These are phyloP conservation scores for Eueremaeus valkanovi DNA, from an alignment of 2,888 invertebrate genomes.

Conservation along the genomic window DNA sequence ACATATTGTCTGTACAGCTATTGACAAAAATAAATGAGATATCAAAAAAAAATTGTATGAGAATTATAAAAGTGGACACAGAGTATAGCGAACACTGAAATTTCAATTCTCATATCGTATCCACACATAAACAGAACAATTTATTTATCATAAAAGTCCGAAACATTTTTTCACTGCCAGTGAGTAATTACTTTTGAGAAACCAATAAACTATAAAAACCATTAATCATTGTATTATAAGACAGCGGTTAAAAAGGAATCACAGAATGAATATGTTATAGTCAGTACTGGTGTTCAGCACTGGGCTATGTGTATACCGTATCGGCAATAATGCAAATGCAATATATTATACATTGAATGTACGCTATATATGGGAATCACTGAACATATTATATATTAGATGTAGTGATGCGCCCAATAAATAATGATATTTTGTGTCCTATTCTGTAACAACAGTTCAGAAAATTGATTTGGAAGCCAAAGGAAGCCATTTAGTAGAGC, in stretches of 20 bases:
- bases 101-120: no score
- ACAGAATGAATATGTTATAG: conserved; percentile 33
- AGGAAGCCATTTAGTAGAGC: conserved; percentile 12
- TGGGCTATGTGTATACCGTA: not conserved
- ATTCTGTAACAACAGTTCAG: conserved; percentile 8
- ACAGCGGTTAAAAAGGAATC: conserved; percentile 18
- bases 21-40: no score
- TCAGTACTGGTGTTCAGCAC: not conserved
- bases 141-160: not conserved
- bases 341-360: conserved; percentile 32
- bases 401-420: conserved; percentile 31
- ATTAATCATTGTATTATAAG: conserved; percentile 26
- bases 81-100: no score
- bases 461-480: not conserved
- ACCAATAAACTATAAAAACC: conserved; percentile 26
- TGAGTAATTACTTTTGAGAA: conserved; percentile 29
- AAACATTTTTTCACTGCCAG: not conserved
- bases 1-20: no score
- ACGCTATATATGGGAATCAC: not conserved
- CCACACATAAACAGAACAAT: no score
- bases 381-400: conserved; percentile 9
- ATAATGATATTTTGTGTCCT: conserved; percentile 9
- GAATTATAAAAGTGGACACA: no score
- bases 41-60: no score
- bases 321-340: conserved; percentile 33